Evolutionary conservation across 2,888 invertebrate genomes (phyloP).

Genomic region (Odontothrips loti): DNA sequence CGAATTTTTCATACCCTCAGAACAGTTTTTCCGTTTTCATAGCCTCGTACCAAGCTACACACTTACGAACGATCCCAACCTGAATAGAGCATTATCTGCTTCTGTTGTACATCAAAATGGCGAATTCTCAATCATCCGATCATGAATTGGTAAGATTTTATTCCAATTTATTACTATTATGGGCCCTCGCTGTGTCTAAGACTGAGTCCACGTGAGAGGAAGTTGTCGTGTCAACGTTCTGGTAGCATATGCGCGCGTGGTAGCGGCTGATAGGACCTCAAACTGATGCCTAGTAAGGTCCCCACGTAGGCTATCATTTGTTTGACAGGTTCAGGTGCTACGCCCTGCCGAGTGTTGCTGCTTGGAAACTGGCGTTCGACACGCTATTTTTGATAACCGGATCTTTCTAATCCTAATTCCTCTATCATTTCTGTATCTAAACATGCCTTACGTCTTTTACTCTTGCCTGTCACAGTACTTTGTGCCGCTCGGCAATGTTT

Average conservation of each 20-base stretch:
- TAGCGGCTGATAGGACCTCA: neutral
- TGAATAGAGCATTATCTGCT: neutral
- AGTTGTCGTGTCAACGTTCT: neutral
- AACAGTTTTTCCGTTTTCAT: too few species aligned
- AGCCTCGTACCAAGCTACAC: too few species aligned
- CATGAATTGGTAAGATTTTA: constrained; percentile 3
- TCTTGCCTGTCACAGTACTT: neutral
- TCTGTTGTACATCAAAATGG: neutral
- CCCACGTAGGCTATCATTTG: constrained; percentile 19
- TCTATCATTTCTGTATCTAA: neutral
- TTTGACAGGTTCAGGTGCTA: constrained; percentile 10
- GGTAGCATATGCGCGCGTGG: neutral
- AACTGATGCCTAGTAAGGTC: neutral
- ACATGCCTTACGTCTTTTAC: neutral
- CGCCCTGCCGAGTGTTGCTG: neutral
- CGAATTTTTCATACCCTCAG: too few species aligned
- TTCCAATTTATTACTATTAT: neutral
- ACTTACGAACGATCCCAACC: too few species aligned
- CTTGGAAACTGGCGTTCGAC: neutral
- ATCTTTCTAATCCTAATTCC: neutral
- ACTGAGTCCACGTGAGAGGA: neutral
- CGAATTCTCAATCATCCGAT: neutral
- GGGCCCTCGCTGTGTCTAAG: neutral
- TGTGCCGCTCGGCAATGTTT: neutral
- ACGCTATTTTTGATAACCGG: neutral